Base-by-base conservation (phyloP, 2,888 invertebrate genomes). In the Empis livida region DNA sequence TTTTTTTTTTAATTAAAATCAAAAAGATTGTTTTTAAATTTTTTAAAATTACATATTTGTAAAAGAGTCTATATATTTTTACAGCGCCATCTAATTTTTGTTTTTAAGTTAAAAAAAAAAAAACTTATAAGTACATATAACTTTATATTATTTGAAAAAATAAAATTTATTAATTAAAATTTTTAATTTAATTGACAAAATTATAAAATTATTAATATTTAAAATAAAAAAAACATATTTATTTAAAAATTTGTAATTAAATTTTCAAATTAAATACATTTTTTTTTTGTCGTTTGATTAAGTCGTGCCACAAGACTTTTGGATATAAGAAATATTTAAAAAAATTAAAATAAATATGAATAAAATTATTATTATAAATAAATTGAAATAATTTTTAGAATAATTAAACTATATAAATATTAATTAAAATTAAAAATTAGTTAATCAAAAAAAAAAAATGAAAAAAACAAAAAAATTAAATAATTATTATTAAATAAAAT, bases 231-330 rank as follows among this genome's bases (percentile, higher is more conserved):
- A 38, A 27, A 27, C 5, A 38, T 35, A 38, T 14, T 15, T 14
- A 38, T 38, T 15, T 38, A 38, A 16, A 38, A 16, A 38, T n/a
- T 10, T 38, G 16, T 14, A 16, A 38, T 38, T 3, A 38, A 38
- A 38, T 13, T 38, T 10, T 38, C 17, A 13, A 11, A 38, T 38
- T 38, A 16, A 38, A 38, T 27, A 27, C 9, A 5, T 20, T 20
- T 20, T 20, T 20, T 20, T 20, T 20, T 20, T 27, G 23, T 27
- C 23, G 5, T 20, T 27, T 27, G 6, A 39, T 39, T 39, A 42
- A 48, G 48, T 44, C 48, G 44, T 48, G 48, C 48, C 48, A 48
- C 37, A 48, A 48, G 48, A 48, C 48, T 48, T 48, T 16, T 43
- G 23, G 23, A 27, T 27, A 8, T 27, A 27, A 27, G 23, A 27